Conservation (phyloP, 2,888 invertebrate genomes). For the Isotomurus palustris region DNA sequence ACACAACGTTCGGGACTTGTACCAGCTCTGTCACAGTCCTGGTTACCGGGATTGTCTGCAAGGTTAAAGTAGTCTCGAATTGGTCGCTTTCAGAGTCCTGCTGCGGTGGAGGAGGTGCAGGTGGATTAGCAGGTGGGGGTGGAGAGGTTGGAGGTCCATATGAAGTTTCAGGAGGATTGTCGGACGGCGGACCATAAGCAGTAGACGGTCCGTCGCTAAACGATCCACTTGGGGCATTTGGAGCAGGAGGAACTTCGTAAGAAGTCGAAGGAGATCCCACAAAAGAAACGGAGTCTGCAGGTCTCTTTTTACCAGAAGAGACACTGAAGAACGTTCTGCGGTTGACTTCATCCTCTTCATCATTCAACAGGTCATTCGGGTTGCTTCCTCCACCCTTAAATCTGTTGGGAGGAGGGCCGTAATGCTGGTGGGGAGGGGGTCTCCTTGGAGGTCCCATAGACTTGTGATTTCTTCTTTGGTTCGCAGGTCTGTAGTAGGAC, state of each 20-base stretch:
- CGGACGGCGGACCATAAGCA: constrained; percentile 18
- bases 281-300: constrained; percentile 13
- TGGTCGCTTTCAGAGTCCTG: constrained; percentile 18
- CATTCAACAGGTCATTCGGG: neutral
- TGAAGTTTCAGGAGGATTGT: neutral
- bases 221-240: constrained; percentile 18
- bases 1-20: constrained; percentile 35
- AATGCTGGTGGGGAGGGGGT: neutral
- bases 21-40: constrained; percentile 37
- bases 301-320: neutral
- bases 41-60: constrained; percentile 36
- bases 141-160: constrained; percentile 11
- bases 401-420: constrained; percentile 5
- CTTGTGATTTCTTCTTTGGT: neutral
- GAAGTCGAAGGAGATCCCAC: constrained; percentile 1
- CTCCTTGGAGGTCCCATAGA: neutral
- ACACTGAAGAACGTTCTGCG: constrained; percentile 14
- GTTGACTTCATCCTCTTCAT: constrained; percentile 18
- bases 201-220: constrained; percentile 9
- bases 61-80: constrained; percentile 31
- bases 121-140: constrained; percentile 12
- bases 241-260: constrained; percentile 23
- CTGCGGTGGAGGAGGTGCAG: constrained; percentile 13
- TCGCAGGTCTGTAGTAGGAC: neutral
- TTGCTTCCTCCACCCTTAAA: neutral